Percentiles rank a stretch among this genome's conserved stretches.
phyloP scores from a whole-genome alignment of 2,888 invertebrate genomes.

The Colostygia pectinataria region DNA sequence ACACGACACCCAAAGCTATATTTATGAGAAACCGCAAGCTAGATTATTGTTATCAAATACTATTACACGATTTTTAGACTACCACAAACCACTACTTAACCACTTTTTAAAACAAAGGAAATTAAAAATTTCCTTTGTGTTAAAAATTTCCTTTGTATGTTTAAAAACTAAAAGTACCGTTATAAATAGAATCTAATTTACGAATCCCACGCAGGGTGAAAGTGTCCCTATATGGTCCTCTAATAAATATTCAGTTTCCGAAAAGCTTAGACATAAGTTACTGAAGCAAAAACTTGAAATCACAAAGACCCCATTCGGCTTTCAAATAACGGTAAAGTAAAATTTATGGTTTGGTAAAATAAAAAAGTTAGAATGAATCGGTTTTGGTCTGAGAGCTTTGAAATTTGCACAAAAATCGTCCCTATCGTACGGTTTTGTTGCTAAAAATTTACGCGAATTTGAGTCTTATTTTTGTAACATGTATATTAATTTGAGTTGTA shows the following conservation, averaged over 20 bases:
- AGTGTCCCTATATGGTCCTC: conserved; percentile 21
- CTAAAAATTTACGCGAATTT: conserved; percentile 20
- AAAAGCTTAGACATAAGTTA: conserved; percentile 45
- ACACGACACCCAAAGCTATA: no score
- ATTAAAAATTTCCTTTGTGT: no score
- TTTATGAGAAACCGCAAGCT: no score
- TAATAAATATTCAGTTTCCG: conserved; percentile 24
- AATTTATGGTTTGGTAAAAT: conserved; percentile 57
- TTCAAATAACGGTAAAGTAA: conserved; percentile 55
- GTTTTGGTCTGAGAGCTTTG: conserved; percentile 5
- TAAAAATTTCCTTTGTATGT: background rate
- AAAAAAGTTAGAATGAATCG: conserved; percentile 38
- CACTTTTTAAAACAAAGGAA: no score
- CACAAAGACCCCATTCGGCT: conserved; percentile 53
- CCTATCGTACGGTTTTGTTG: conserved; percentile 28
- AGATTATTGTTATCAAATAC: no score
- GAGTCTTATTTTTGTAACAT: background rate
- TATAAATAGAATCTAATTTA: conserved; percentile 19
- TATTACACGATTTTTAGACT: no score
- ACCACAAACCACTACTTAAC: no score
- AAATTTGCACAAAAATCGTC: conserved; percentile 17
- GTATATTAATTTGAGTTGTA: conserved; percentile 8
- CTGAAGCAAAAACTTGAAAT: conserved; percentile 56
- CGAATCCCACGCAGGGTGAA: conserved; percentile 7
- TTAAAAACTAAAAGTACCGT: conserved; percentile 10